These are phyloP conservation scores for Hipposideros armiger DNA, from an alignment of 2,113 vertebrate species.

Conservation along the genomic window DNA sequence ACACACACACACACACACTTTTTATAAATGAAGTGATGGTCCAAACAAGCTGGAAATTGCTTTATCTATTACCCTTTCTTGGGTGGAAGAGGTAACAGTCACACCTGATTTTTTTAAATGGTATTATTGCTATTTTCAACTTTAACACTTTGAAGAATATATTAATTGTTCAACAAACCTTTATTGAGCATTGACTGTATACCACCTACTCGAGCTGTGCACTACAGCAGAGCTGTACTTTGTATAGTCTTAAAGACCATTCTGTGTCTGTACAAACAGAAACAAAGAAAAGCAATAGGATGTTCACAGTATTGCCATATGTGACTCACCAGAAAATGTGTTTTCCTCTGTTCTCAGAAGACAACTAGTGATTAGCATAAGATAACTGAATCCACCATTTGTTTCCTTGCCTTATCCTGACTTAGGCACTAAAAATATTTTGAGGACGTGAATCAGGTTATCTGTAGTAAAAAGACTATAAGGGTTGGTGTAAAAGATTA, in stretches of 20 bases:
- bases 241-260: too few relatives aligned
- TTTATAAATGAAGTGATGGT: constrained; percentile 27
- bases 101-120: not conserved
- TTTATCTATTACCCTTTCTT: not conserved
- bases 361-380: not conserved
- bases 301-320: not conserved
- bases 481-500: not conserved
- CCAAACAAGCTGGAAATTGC: not conserved
- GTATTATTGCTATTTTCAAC: not conserved
- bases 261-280: not conserved
- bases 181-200: not conserved
- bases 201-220: not conserved
- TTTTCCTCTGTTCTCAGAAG: not conserved
- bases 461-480: not conserved
- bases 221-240: too few relatives aligned
- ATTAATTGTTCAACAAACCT: not conserved
- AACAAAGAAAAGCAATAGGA: not conserved
- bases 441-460: not conserved
- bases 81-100: not conserved
- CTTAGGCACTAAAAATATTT: not conserved
- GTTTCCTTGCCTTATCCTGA: not conserved
- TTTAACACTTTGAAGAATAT: not conserved
- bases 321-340: not conserved
- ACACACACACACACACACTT: not conserved
- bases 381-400: not conserved